Conservation (phyloP, 2,113 vertebrate species). For the Zeus faber region DNA sequence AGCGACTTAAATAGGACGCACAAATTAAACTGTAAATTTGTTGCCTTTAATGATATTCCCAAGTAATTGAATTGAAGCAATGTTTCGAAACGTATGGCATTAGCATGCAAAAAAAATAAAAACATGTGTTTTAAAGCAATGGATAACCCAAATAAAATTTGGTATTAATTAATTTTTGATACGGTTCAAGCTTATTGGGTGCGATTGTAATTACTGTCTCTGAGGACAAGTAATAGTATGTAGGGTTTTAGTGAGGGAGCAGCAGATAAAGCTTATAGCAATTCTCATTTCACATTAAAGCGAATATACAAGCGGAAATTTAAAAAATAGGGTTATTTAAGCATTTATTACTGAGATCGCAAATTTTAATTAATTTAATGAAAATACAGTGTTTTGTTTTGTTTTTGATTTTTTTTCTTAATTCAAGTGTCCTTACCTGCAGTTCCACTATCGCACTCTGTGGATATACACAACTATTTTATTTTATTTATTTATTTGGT, state of each 20-base stretch:
- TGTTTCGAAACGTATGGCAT: conserved; percentile 72
- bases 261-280: conserved; percentile 59
- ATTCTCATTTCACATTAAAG: conserved; percentile 49
- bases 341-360: conserved; percentile 4
- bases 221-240: conserved; percentile 44
- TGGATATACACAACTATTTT: no score
- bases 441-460: no score
- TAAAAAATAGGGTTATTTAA: conserved; percentile 13
- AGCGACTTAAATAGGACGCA: conserved; percentile 73
- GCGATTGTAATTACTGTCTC: conserved; percentile 64
- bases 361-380: conserved; percentile 24
- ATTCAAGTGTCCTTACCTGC: background rate
- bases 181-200: conserved; percentile 67
- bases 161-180: conserved; percentile 76
- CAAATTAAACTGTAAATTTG: conserved; percentile 78
- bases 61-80: conserved; percentile 77
- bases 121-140: conserved; percentile 67
- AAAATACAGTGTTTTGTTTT: conserved; percentile 10
- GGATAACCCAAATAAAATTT: conserved; percentile 77
- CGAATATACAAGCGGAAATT: conserved; percentile 27
- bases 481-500: conserved; percentile 13
- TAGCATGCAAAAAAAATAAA: conserved; percentile 69
- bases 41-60: conserved; percentile 76
- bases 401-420: background rate
- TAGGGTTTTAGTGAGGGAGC: conserved; percentile 42